Base-by-base conservation (phyloP, 2,888 invertebrate species). In the Dynastes maya region DNA sequence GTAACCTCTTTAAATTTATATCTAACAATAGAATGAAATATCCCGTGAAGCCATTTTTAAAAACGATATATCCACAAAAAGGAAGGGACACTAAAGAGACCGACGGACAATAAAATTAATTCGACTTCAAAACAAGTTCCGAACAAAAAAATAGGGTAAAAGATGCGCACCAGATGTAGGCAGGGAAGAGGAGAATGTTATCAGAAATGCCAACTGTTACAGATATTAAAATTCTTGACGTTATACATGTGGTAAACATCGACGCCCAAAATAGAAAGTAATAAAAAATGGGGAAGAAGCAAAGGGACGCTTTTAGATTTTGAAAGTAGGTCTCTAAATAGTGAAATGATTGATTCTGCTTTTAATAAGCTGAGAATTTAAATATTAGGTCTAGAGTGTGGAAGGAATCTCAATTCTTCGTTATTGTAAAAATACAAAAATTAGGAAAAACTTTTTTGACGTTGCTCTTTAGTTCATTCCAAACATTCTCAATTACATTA, bases 221-320 rank as follows among this genome's bases (percentile, higher is more conserved):
- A 16, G 71, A 71, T 71, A 71, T 71, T 71, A 71, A 71, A 71
- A 71, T 71, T 58, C 71, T 37, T 71, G 71, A 58, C 71, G 71
- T 71, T 58, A 71, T 55, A 71, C 70, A 53, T 70, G 53, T 53
- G 53, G 70, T 58, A 71, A 71, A 71, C 58, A 71, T 49, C 49
- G 49, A 1, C 16, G 16, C 13, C 22, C 32, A 16, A 55, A 71
- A 71, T 16, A 71, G 71, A 55, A 32, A 51, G 27, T 37, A 55
- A 71, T 53, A 71, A 71, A 71, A 71, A 16, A 55, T 2, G 67
- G 64, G 32, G 22, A 29, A n/a, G 32, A 64, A 64, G 37, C 11
- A 64, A 64, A 45, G 45, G 11, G 11, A 11, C 45, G 45, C 45
- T 8, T 11, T 45, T 11, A 11, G 32, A 63, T 29, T 27, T 63